These are phyloP conservation scores for Clarias macrocephalus DNA, from an alignment of 2,113 vertebrate genomes.

Conservation along the genomic window DNA sequence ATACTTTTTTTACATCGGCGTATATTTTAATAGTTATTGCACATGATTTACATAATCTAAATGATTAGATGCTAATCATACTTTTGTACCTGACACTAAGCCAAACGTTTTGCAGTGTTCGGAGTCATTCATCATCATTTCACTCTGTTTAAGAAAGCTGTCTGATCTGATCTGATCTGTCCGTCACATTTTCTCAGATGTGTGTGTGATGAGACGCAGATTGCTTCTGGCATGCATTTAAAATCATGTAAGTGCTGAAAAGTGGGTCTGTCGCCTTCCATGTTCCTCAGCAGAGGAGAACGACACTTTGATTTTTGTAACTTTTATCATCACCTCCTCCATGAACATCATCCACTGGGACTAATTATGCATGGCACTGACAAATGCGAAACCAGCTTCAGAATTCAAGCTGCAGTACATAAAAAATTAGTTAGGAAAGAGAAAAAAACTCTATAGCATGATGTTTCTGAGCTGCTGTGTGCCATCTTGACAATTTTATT, in stretches of 20 bases:
- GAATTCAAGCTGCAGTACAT: conserved; percentile 6
- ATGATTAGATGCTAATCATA: conserved; percentile 8
- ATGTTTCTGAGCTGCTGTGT: background rate
- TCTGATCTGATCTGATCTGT: conserved; percentile 21
- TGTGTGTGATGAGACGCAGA: conserved; percentile 6
- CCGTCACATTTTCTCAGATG: conserved; percentile 23
- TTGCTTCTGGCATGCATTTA: conserved; percentile 23
- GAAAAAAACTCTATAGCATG: background rate
- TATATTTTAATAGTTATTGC: background rate
- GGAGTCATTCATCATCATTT: conserved; percentile 20
- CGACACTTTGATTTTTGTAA: background rate
- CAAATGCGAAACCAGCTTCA: background rate
- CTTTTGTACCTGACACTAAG: background rate
- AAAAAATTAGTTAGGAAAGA: background rate
- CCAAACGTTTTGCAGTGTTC: background rate
- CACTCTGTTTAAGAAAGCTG: background rate
- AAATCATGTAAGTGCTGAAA: background rate
- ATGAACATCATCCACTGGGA: conserved; percentile 5
- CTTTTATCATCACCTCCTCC: conserved; percentile 16
- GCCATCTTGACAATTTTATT: background rate
- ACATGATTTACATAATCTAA: background rate
- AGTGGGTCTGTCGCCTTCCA: background rate
- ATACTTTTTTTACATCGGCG: too few relatives aligned
- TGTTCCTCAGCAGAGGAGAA: background rate
- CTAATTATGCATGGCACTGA: conserved; percentile 6